phyloP scores from a whole-genome alignment of 2,888 invertebrate species.

The Meiosimyza platycephala region DNA sequence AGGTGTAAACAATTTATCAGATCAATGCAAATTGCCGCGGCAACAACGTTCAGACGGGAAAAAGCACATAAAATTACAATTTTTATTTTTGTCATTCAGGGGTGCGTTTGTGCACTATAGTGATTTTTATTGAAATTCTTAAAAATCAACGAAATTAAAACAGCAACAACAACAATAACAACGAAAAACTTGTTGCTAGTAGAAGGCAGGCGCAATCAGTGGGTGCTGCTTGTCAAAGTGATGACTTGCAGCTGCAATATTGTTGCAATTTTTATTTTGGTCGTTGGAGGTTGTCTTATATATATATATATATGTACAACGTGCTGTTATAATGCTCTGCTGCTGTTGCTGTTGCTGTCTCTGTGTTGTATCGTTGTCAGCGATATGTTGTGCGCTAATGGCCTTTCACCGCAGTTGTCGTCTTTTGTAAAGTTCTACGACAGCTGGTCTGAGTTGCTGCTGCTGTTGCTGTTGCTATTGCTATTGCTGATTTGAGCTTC shows the following conservation, averaged over 20 bases:
- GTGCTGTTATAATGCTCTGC: not conserved
- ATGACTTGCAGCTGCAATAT: conserved; percentile 34
- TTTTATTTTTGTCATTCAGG: not conserved
- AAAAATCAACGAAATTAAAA: not conserved
- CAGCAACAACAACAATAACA: not conserved
- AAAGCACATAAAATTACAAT: not conserved
- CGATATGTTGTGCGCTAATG: conserved; percentile 27
- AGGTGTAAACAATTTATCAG: conserved; percentile 30
- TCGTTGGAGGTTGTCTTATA: not conserved
- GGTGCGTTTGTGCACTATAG: no score
- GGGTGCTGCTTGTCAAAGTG: conserved; percentile 26
- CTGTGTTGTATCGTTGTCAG: conserved; percentile 6
- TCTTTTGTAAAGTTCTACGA: conserved; percentile 19
- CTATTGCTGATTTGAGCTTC: conserved; percentile 37
- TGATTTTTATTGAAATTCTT: no score
- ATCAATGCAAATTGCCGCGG: not conserved
- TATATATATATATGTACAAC: no score
- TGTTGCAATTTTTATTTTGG: conserved; percentile 29
- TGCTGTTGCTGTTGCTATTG: conserved; percentile 15
- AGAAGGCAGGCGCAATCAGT: conserved; percentile 3
- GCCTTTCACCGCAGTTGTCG: conserved; percentile 35
- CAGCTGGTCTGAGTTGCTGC: conserved; percentile 23
- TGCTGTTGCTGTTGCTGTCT: conserved; percentile 7
- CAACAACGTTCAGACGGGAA: no score
- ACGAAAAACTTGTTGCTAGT: not conserved